Conservation (phyloP, 2,888 invertebrate species). For the Apantesis nais region DNA sequence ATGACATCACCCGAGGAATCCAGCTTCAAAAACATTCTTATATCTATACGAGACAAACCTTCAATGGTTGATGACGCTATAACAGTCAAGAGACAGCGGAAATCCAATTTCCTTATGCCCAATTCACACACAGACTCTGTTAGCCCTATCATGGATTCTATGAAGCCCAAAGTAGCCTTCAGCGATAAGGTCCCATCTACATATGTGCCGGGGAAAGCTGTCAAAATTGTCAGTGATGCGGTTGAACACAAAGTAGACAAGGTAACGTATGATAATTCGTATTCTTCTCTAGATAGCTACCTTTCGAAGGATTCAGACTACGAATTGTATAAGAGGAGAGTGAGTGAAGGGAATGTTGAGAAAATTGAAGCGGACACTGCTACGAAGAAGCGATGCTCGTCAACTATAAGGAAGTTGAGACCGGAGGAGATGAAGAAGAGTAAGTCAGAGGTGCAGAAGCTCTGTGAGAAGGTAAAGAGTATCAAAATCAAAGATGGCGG, state of each 20-base stretch:
- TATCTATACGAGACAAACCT: constrained; percentile 75
- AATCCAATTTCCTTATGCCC: constrained; percentile 71
- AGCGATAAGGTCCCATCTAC: constrained; percentile 69
- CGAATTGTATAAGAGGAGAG: constrained; percentile 68
- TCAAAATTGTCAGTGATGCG: constrained; percentile 88
- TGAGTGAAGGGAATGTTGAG: constrained; percentile 75
- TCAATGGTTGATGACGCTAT: constrained; percentile 72
- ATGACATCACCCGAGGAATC: constrained; percentile 81
- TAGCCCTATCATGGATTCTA: constrained; percentile 60
- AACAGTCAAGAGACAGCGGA: constrained; percentile 69
- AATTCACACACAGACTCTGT: constrained; percentile 68
- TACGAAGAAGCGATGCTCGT: constrained; percentile 74
- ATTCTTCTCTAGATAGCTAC: constrained; percentile 84
- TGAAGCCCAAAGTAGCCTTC: constrained; percentile 78
- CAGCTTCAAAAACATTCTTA: constrained; percentile 77
- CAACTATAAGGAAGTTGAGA: constrained; percentile 71
- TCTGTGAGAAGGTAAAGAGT: constrained; percentile 79
- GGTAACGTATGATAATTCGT: constrained; percentile 74
- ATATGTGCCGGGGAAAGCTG: constrained; percentile 89
- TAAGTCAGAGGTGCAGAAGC: constrained; percentile 81
- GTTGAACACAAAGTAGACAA: constrained; percentile 75
- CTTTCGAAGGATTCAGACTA: constrained; percentile 74
- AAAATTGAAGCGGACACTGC: constrained; percentile 46
- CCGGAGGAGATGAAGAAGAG: constrained; percentile 78
- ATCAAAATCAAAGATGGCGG: constrained; percentile 73